Percentiles rank a stretch among this genome's conserved stretches.
Evolutionary conservation across 1,140 invertebrate genomes (phyloP).

Genomic region (Oryzaephilus surinamensis): DNA sequence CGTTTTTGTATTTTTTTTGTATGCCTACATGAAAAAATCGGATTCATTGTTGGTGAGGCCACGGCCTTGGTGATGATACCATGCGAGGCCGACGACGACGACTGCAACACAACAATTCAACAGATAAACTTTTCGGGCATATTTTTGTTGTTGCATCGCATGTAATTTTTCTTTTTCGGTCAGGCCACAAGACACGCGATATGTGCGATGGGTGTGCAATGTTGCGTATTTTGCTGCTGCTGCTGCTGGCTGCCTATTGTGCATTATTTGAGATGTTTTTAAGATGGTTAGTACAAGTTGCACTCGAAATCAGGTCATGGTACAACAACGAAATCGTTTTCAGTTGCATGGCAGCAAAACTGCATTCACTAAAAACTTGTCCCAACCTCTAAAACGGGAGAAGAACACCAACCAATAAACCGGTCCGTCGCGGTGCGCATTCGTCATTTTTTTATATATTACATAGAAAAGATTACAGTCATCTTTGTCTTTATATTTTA

Average conservation of each 20-base stretch:
- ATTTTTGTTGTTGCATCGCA: no score
- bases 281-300: conserved; percentile 26
- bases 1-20: no score
- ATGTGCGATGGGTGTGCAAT: no score
- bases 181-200: no score
- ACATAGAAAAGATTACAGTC: no score
- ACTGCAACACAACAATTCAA: conserved; percentile 4
- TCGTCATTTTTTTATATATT: conserved; percentile 30
- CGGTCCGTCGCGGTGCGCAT: conserved; percentile 25
- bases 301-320: conserved; percentile 35
- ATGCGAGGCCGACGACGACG: conserved; percentile 11
- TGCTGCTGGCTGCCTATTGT: no score
- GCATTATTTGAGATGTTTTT: conserved; percentile 33
- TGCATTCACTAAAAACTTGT: conserved; percentile 32
- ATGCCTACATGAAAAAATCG: no score
- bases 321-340: conserved; percentile 36
- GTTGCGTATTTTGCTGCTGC: no score
- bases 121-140: no score
- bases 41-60: conserved; percentile 9
- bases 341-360: conserved; percentile 28
- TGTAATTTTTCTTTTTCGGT: no score
- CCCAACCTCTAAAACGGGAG: conserved; percentile 29
- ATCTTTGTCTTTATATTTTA: no score
- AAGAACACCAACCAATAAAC: conserved; percentile 31
- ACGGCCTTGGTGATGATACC: conserved; percentile 15